Evolutionary conservation across 2,113 vertebrate genomes (phyloP), one percentile per base, ranked within the genome.

Genomic region (Carassius carassius): DNA sequence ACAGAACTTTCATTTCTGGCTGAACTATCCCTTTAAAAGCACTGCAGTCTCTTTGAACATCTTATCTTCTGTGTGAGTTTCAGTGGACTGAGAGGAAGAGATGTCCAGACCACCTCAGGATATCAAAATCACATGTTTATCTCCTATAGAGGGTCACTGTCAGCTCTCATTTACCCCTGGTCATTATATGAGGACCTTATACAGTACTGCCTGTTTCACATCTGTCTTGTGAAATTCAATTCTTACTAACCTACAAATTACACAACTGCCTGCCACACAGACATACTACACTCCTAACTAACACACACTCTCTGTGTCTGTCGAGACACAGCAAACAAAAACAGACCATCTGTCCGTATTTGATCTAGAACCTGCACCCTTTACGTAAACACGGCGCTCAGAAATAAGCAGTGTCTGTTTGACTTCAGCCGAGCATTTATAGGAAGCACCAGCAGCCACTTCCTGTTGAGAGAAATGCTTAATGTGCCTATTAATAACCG

Each of bases 401-500:
- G 12, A 76, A 49, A 75, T 75, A 62, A 76, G 56, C 58, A 47
- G 23, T 32, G 44, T 49, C 25, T 67, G 32, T 47, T 35, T 19
- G 44, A 35, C 35, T 81, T 82, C 37, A 78, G 41, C 21, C 10
- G 11, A 23, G 62, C 79, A 29, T 58, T 83, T 58, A 78, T 72
- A 89, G 87, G 84, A 88, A 41, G 85, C 29, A 56, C 77, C 78
- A 63, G 70, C 73, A 75, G 49, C 84, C 79, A 77, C n/a, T 81
- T 88, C 81, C 84, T 88, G 35, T 62, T 21, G 79, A 73, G 69
- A 83, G 19, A 86, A 84, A 78, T 54, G 49, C 76, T 63, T 47
- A 47, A 37, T 32, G 35, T 29, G 32, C 23, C 65, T 70, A 72
- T 72, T 85, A 79, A 83, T 88, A 82, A 85, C 78, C 54, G 35